These are phyloP conservation scores for Lepilemur ruficaudatus DNA, from an alignment of 2,797 vertebrate species.

Conservation along the genomic window DNA sequence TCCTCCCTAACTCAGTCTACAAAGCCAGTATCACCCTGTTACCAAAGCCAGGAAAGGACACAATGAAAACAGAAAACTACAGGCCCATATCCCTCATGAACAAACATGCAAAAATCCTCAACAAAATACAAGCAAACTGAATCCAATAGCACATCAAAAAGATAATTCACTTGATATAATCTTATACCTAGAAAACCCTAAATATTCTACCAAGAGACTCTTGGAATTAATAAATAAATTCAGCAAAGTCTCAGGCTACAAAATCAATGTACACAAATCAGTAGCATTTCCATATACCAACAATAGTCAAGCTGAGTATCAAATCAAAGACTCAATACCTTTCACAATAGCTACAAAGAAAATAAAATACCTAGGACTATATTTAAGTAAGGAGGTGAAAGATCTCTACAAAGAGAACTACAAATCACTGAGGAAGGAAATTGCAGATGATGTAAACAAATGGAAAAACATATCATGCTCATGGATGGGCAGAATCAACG, in stretches of 20 bases:
- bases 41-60: background rate
- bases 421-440: background rate
- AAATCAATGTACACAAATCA: background rate
- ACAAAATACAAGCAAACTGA: too few relatives aligned
- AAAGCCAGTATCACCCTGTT: background rate
- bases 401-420: background rate
- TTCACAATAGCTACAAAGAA: background rate
- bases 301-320: background rate
- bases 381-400: background rate
- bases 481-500: background rate
- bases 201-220: background rate
- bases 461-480: background rate
- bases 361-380: background rate
- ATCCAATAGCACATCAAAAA: background rate
- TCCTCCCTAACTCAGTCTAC: background rate
- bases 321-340: background rate
- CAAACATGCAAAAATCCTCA: too few relatives aligned
- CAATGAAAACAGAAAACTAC: background rate
- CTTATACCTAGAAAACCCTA: background rate
- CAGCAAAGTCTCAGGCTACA: background rate
- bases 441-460: background rate
- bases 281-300: background rate
- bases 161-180: background rate
- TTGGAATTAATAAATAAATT: background rate
- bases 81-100: too few relatives aligned